Evolutionary conservation across 2,888 invertebrate genomes (phyloP).

Genomic region (Siphlonurus alternatus): DNA sequence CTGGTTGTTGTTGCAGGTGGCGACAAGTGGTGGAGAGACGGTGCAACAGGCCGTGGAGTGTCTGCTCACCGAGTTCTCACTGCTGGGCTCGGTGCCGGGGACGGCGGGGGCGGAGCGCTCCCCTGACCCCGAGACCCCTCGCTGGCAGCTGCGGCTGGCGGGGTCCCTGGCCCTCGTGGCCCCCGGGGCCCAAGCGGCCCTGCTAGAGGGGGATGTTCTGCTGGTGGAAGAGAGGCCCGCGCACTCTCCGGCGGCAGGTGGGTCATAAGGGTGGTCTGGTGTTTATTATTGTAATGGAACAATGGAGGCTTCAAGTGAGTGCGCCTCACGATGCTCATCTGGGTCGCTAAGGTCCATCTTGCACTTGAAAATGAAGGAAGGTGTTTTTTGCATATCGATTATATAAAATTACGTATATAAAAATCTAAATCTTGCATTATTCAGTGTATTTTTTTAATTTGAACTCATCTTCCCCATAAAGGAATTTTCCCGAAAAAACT

Average conservation of each 20-base stretch:
- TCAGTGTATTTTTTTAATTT: too few species aligned
- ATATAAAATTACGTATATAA: too few species aligned
- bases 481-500: too few species aligned
- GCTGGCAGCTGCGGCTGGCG: conserved; percentile 32
- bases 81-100: conserved; percentile 27
- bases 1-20: neutral
- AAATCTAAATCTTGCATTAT: too few species aligned
- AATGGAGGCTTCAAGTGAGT: too few species aligned
- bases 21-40: conserved; percentile 25
- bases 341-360: too few species aligned
- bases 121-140: neutral
- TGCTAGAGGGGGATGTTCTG: conserved; percentile 44
- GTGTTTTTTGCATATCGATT: too few species aligned
- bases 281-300: too few species aligned
- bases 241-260: conserved; percentile 20
- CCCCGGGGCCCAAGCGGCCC: conserved; percentile 35
- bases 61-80: conserved; percentile 30
- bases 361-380: too few species aligned
- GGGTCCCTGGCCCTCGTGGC: conserved; percentile 46
- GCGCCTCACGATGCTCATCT: too few species aligned
- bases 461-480: too few species aligned
- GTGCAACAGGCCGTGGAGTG: conserved; percentile 33
- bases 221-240: conserved; percentile 40
- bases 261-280: too few species aligned
- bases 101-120: neutral